Base-by-base conservation (phyloP, 1,140 invertebrate genomes). In the Vanessa tameamea region DNA sequence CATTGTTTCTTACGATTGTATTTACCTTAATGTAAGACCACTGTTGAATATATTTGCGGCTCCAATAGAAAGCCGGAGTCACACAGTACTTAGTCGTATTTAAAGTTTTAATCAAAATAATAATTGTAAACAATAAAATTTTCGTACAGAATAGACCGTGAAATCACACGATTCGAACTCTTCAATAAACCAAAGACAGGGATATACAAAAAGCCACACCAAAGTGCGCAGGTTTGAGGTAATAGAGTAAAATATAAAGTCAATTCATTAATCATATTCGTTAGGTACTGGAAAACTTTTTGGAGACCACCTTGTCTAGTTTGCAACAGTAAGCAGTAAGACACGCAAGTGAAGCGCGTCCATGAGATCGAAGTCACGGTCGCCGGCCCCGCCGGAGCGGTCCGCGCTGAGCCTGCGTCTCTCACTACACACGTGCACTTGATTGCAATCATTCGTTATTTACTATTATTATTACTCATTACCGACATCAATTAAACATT, bases 401-500 rank as follows among this genome's bases (percentile, higher is more conserved):
- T 23, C 73, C n/a, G 70, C 64, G 73, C 67, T 70, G 75, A 81
- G 75, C 78, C 78, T 73, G 83, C 76, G 80, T 79, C 75, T 78
- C 69, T 70, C 78, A 82, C 81, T 83, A 87, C 83, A 84, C 83
- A 83, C 84, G 82, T 86, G 86, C 89, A 88, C 86, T 88, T 82
- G 78, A 85, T 90, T 91, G 88, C 89, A 90, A 86, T 79, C 84
- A 87, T 90, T 89, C 87, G 87, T 92, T 91, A 87, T 92, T 90
- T 89, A 91, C 87, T 89, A 91, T 89, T 90, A 90, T 91, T 88
- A 90, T 90, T 88, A 92, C 84, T 91, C 87, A 92, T 92, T 89
- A 92, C 83, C 84, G 87, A 91, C 91, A 92, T 92, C 91, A 92
- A 92, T 92, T 92, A 92, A 88, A 92, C 89, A 92, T 92, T 92